Conservation (phyloP, 1,140 invertebrate species). For the Diprion similis region DNA sequence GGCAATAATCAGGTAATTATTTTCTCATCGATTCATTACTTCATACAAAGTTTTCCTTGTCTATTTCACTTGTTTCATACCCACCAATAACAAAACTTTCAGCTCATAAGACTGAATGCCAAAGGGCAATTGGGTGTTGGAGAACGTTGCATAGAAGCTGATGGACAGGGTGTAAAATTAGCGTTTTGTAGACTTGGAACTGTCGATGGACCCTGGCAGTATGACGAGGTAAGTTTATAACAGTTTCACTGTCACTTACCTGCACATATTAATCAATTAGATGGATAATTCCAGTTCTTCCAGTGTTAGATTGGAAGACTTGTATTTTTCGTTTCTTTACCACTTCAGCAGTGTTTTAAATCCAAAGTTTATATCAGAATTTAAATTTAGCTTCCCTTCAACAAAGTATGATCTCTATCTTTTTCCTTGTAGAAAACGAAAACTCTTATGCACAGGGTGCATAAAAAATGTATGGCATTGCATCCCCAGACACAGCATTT, state of each 20-base stretch:
- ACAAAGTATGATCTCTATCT: not conserved
- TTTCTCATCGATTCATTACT: not conserved
- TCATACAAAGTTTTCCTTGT: conserved; percentile 11
- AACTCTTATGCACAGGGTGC: conserved; percentile 79
- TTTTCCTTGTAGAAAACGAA: conserved; percentile 66
- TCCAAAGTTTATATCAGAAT: no score
- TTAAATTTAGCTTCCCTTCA: no score
- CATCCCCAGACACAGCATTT: conserved; percentile 83
- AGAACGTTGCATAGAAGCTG: conserved; percentile 93
- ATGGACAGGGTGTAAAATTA: conserved; percentile 83
- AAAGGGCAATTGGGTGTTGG: conserved; percentile 95
- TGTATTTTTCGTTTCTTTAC: not conserved
- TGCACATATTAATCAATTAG: conserved; percentile 18
- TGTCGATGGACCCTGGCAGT: conserved; percentile 93
- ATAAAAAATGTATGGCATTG: conserved; percentile 85
- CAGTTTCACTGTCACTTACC: conserved; percentile 12
- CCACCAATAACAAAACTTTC: conserved; percentile 34
- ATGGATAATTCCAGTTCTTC: not conserved
- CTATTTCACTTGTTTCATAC: conserved; percentile 3
- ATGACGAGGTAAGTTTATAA: conserved; percentile 69
- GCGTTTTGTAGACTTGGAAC: conserved; percentile 90
- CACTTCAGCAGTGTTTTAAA: not conserved
- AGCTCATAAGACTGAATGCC: conserved; percentile 90
- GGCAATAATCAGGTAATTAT: conserved; percentile 87
- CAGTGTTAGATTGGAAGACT: not conserved